Base-by-base conservation (phyloP, 2,113 vertebrate species). In the Stegastes partitus region DNA sequence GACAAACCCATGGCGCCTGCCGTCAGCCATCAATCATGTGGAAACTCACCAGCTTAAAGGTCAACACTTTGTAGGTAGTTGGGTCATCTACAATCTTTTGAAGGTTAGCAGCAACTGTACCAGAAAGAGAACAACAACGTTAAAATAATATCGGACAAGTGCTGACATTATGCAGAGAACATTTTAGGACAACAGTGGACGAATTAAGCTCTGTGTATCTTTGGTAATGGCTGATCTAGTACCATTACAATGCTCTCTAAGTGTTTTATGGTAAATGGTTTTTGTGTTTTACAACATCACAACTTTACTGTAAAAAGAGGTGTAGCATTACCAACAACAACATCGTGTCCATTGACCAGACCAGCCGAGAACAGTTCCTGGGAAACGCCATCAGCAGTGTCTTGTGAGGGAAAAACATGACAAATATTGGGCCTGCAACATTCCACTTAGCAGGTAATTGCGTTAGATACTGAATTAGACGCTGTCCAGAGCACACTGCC, bases 41-140 rank as follows among this genome's bases (percentile, higher is more conserved):
- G 22, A 54, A 73, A 98, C 98, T 99, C 95, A 99, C 98, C 97
- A 99, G 92, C 89, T 97, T 99, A 95, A 99, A 99, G 91, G 98
- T 99, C 95, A 99, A 92, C 42, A 98, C 96, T 97, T 96, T 98
- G 95, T 96, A 98, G 93, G 96, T 96, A 93, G 95, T 93, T 75
- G 97, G 98, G 91, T 99, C 97, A 91, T 99, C 97, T 92, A 99
- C 97, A 93, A 99, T 99, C 96, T 98, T 99, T 95, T 98, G 98
- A 93, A 99, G 97, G 92, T 99, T 98, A 95, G 98, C 96, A 96
- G 98, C 98, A 95, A 99, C 98, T 99, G 94, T 53, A 94, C 91
- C 45, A 64, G n/a, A 71, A 45, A 77, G 49, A 54, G 0, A 61
- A 69, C 23, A 34, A 82, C 2, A 31, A 44, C 50, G 64, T 68